phyloP scores from a whole-genome alignment of 2,888 invertebrate species.

The Encarsia formosa region DNA sequence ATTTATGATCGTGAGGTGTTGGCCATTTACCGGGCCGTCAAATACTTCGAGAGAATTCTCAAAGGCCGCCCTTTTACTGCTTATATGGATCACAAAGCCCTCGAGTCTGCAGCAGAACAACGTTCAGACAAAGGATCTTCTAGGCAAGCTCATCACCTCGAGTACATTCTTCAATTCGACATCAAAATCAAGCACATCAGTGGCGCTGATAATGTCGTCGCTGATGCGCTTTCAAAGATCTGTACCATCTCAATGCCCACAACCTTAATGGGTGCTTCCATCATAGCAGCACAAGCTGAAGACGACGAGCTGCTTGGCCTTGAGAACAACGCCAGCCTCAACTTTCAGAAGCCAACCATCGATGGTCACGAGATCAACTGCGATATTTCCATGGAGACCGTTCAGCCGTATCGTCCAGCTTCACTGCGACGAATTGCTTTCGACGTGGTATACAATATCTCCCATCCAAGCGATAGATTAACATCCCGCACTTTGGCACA shows the following conservation, averaged over 20 bases:
- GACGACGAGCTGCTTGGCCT: conserved; percentile 13
- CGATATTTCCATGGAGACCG: conserved; percentile 22
- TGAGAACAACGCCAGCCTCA: background rate
- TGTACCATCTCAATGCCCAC: conserved; percentile 5
- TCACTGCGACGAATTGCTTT: conserved; percentile 29
- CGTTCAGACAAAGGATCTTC: background rate
- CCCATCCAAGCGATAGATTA: conserved; percentile 7
- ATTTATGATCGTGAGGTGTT: conserved; percentile 18
- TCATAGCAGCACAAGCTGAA: background rate
- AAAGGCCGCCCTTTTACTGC: conserved; percentile 18
- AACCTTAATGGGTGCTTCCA: background rate
- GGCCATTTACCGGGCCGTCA: conserved; percentile 9
- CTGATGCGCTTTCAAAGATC: background rate
- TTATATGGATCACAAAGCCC: conserved; percentile 18
- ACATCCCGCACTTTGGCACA: conserved; percentile 33
- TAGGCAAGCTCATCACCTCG: background rate
- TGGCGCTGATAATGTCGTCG: no score
- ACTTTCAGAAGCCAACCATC: background rate
- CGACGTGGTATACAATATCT: conserved; percentile 24
- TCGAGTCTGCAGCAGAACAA: conserved; percentile 7
- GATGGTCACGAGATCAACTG: conserved; percentile 22
- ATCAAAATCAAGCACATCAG: no score
- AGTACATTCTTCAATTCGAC: background rate
- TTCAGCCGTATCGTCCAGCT: conserved; percentile 31
- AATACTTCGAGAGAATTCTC: conserved; percentile 16